Conservation (phyloP, 2,113 vertebrate genomes). For the Elachura formosa region DNA sequence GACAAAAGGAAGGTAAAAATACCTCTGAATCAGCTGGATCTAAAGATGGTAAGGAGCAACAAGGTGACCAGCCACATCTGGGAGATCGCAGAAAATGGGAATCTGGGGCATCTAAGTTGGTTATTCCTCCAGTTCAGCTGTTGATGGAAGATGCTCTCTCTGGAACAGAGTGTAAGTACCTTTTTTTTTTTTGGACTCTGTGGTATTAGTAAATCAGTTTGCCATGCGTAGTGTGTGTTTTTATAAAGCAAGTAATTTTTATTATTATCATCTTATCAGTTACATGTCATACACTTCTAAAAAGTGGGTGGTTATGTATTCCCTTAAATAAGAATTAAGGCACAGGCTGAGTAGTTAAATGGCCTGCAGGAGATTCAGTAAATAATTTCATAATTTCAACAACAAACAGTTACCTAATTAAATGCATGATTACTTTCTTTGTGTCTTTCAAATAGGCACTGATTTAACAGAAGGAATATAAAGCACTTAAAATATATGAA, state of each 20-base stretch:
- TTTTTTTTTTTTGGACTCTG: neutral
- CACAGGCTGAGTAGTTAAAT: neutral
- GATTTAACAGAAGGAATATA: neutral
- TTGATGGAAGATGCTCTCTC: slow-evolving; percentile 79
- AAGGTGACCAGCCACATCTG: slow-evolving; percentile 44
- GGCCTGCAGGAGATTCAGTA: neutral
- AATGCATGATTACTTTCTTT: neutral
- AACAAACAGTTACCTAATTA: neutral
- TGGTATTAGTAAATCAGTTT: neutral
- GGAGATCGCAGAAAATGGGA: slow-evolving; percentile 92
- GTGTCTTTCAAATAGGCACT: neutral
- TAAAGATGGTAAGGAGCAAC: slow-evolving; percentile 58
- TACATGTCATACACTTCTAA: neutral
- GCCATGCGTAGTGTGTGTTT: neutral
- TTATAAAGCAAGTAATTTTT: neutral
- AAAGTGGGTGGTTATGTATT: neutral
- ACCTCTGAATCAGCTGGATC: neutral
- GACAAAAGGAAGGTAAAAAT: neutral
- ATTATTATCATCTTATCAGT: neutral
- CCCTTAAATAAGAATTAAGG: neutral
- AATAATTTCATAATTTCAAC: neutral
- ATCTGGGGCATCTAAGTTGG: slow-evolving; percentile 70
- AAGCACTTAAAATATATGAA: neutral
- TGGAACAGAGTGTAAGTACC: slow-evolving; percentile 72
- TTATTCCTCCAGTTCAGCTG: slow-evolving; percentile 79